Percentiles rank a stretch among this genome's conserved stretches.
These are phyloP conservation scores for Cataglyphis rosenhaueri DNA, from an alignment of 2,888 invertebrate species.

Conservation along the genomic window DNA sequence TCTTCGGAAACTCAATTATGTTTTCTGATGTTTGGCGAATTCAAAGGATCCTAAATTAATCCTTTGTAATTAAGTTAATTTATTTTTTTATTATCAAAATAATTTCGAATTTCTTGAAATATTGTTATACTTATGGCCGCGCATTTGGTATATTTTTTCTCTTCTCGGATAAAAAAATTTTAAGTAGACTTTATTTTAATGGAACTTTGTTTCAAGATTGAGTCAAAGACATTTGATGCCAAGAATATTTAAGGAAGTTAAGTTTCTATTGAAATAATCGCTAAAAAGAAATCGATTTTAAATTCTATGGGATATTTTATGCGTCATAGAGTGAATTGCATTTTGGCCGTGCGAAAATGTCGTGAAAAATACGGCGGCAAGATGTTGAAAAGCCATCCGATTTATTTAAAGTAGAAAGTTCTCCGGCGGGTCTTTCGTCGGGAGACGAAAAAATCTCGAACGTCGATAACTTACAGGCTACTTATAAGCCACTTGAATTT, in stretches of 20 bases:
- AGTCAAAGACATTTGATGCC: background rate
- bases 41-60: background rate
- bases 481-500: constrained; percentile 41
- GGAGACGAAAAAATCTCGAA: background rate
- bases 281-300: background rate
- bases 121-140: background rate
- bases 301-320: background rate
- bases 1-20: background rate
- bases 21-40: background rate
- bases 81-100: background rate
- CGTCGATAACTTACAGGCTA: constrained; percentile 28
- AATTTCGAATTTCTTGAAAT: background rate
- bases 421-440: background rate
- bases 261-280: background rate
- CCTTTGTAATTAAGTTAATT: background rate
- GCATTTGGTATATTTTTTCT: background rate
- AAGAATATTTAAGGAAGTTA: background rate
- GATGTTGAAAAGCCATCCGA: background rate
- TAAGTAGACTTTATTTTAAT: background rate
- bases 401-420: constrained; percentile 24
- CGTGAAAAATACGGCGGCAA: background rate
- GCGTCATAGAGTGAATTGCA: background rate
- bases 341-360: background rate
- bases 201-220: background rate
- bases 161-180: background rate